Percentiles rank a stretch among this genome's conserved stretches.
phyloP scores from a whole-genome alignment of 2,113 vertebrate genomes.

The Rissa tridactyla region DNA sequence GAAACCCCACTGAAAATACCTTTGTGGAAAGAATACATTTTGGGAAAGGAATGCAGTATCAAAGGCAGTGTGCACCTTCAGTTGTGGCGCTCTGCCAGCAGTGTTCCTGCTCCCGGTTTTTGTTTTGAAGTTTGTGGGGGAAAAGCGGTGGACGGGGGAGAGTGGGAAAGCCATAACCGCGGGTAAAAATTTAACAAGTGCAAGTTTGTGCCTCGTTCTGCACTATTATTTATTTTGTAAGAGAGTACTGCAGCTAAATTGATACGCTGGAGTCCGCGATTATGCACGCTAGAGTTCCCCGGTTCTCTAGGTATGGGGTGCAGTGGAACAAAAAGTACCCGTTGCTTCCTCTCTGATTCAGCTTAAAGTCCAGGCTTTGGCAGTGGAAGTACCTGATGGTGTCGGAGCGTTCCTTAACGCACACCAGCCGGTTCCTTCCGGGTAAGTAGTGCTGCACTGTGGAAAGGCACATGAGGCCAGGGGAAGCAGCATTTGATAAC shows the following conservation, averaged over 20 bases:
- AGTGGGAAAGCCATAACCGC: not conserved
- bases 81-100: rapidly evolving
- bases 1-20: not conserved
- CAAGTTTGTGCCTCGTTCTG: not conserved
- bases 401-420: not conserved
- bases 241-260: no score
- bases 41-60: not conserved
- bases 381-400: not conserved
- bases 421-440: not conserved
- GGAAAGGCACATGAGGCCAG: rapidly evolving
- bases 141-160: rapidly evolving
- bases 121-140: not conserved
- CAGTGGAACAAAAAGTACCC: not conserved
- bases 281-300: rapidly evolving
- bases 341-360: not conserved
- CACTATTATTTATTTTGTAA: not conserved
- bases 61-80: not conserved
- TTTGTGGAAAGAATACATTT: rapidly evolving
- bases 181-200: not conserved
- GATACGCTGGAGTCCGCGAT: rapidly evolving
- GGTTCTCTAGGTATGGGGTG: not conserved
- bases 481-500: rapidly evolving
- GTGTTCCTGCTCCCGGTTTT: rapidly evolving
- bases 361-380: not conserved
- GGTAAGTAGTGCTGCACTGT: not conserved